Base-by-base conservation (phyloP, 1,140 invertebrate genomes). In the Dreissena rostriformis region DNA sequence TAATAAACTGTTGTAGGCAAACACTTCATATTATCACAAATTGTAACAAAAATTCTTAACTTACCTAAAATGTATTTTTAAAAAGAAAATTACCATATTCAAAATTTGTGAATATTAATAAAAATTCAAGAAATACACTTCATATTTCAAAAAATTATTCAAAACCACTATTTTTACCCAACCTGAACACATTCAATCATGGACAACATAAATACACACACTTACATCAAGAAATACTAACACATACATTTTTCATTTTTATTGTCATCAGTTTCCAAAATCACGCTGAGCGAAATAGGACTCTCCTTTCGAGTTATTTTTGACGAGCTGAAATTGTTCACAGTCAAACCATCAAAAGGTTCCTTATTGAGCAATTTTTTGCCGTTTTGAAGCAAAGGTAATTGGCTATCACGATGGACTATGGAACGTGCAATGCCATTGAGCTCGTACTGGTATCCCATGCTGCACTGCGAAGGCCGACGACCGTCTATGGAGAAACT, bases 401-500 rank as follows among this genome's bases (percentile, higher is more conserved):
- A 84, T n/a, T 80, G 77, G 65, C 82, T 86, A 67, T 84, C 84
- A 63, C 78, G 77, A 24, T 84, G 82, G 22, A 65, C 63, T 19
- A 70, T 87, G 15, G 55, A n/a, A 1, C 19, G 65, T 14, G 79
- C 51, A 22, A 86, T 74, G 8, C 87, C 87, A 26, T 90, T 87
- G n/a, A 82, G 72, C 26, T 86, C 84, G 68, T 86, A 78, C 49
- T 86, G 80, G 15, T 67, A 71, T 51, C 74, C 79, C 2, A 61
- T 74, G 28, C 83, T 83, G 70, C 89, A 89, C 49, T 77, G 67
- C 26, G 72, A 76, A 14, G 77, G 39, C 14, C 73, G 70, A 15
- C 88, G 78, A 6, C 87, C 79, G 66, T 91, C 91, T 0, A 90
- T 71, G 1, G 91, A 91, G 57, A 89, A 63, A 79, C 90, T 91